Conservation (phyloP, 2,888 invertebrate species). For the Fragum whitleyi region DNA sequence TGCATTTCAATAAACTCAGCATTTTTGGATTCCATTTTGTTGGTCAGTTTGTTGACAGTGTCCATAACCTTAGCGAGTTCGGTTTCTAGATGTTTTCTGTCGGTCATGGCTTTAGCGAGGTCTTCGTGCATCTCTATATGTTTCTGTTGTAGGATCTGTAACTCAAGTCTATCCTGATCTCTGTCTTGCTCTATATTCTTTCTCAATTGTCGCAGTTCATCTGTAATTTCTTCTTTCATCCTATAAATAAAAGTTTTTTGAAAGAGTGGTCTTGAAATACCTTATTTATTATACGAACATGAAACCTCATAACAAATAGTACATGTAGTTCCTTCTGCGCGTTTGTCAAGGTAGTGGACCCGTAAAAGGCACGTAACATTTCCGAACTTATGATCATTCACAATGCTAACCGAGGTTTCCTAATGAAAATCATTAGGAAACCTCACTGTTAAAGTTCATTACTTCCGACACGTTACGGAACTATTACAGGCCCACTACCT, state of each 20-base stretch:
- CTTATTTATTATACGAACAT: no score
- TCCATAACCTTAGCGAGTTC: constrained; percentile 50
- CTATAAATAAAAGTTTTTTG: constrained; percentile 30
- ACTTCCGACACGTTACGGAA: no score
- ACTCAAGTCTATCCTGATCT: constrained; percentile 55
- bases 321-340: no score
- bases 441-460: no score
- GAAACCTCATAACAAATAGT: no score
- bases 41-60: constrained; percentile 52
- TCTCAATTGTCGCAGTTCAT: constrained; percentile 56
- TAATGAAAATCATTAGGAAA: no score
- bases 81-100: constrained; percentile 46
- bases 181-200: constrained; percentile 61
- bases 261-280: no score
- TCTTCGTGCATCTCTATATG: constrained; percentile 60
- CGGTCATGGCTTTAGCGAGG: constrained; percentile 46
- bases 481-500: no score
- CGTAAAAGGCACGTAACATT: no score
- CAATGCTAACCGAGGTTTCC: no score
- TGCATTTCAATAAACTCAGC: constrained; percentile 52
- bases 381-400: no score
- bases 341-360: no score
- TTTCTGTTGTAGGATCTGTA: constrained; percentile 58
- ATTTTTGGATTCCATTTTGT: constrained; percentile 48
- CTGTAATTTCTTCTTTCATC: constrained; percentile 67